Evolutionary conservation across 2,888 invertebrate genomes (phyloP), one percentile per base, ranked within the genome.

Genomic region (Brachylomia viminalis): DNA sequence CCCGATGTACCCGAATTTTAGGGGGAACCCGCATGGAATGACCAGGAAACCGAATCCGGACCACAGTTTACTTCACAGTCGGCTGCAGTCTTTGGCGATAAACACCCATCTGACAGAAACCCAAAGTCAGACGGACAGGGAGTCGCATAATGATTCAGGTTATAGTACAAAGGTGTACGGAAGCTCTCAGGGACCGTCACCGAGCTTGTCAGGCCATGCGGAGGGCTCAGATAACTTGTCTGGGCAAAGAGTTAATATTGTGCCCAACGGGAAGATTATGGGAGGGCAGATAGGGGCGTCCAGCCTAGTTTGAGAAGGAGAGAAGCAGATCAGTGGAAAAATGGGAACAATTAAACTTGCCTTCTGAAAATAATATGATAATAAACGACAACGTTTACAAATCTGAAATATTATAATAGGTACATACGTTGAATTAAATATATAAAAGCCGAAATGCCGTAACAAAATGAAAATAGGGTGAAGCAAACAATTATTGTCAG

Each of bases 91-190:
- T 0, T 88, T 96, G 76, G 96, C 96, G 17, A 96, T 97, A 0
- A 96, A 97, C 85, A 97, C 97, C 0, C 95, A 96, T 85, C 86
- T 96, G 83, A 94, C 96, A 3, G 96, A 96, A 78, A 94, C 94
- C 0, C 96, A 96, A 76, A 96, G 96, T 85, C 97, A 97, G 86
- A 91, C 97, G 1, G 97, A 97, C 86, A 93, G 97, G 72, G 98
- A 98, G 88, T 97, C 97, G 0, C 98, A 98, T 91, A 98, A 98
- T 85, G 98, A 98, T 93, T 98, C 98, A 0, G 98, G 98, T 1
- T 98, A 98, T 92, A 98, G 98, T 88, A 98, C 98, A 58, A 98
- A 98, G 90, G 98, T 98, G 86, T 98, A 98, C 85, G 98, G 98
- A 0, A 98, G 98, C 85, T 98, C 98, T 13, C 98, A 98, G 90